A percentile compares a stretch with the other conserved stretches of the same genome.
Evolutionary conservation across 2,113 vertebrate genomes (phyloP).

Genomic region (Tragelaphus buxtoni): DNA sequence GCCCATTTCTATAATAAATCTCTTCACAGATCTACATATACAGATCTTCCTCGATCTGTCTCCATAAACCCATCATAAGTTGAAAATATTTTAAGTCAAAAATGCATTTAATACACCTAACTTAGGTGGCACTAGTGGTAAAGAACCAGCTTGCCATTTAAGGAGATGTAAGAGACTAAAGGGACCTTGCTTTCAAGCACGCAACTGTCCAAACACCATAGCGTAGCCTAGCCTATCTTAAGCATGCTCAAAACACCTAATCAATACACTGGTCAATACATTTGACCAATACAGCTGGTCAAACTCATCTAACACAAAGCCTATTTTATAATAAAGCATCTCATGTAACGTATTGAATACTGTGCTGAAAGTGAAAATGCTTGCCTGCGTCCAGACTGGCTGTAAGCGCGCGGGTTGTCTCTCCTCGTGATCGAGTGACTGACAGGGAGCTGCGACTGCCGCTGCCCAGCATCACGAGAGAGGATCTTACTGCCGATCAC

Average conservation of each 20-base stretch:
- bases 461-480: neutral
- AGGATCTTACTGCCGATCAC: neutral
- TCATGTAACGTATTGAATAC: neutral
- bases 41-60: neutral
- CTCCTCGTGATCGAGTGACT: accelerated
- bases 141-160: neutral
- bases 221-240: neutral
- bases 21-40: neutral
- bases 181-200: neutral
- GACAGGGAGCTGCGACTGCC: neutral
- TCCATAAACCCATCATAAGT: neutral
- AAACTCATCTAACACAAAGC: neutral
- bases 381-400: neutral
- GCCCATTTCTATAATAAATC: neutral
- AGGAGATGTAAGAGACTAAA: neutral
- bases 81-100: neutral
- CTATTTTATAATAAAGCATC: neutral
- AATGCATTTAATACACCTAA: neutral
- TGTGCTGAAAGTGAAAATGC: neutral
- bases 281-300: neutral
- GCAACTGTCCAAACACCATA: too few species aligned
- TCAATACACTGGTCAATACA: neutral
- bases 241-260: neutral
- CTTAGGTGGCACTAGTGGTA: neutral
- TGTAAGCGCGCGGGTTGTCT: too few species aligned